Conservation (phyloP, 2,113 vertebrate genomes). For the Carlito syrichta region DNA sequence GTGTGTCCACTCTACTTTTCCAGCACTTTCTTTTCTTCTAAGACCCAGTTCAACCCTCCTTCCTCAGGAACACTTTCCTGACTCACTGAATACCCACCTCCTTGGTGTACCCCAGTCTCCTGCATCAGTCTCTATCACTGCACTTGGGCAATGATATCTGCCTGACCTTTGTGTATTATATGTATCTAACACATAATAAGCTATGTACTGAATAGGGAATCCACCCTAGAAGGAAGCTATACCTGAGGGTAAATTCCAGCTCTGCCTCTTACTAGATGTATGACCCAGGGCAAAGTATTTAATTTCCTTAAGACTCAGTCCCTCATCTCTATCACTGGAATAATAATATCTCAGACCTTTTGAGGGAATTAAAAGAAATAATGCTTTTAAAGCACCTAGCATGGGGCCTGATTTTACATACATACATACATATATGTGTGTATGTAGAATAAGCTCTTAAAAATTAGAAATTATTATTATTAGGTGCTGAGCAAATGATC, state of each 20-base stretch:
- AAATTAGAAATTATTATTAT: neutral
- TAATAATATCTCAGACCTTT: neutral
- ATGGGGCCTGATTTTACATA: neutral
- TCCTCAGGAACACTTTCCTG: neutral
- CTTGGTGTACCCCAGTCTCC: neutral
- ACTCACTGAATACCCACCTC: neutral
- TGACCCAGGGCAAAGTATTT: neutral
- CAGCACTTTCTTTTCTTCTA: neutral
- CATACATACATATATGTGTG: too few species aligned
- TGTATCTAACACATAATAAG: neutral
- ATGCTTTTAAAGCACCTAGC: neutral
- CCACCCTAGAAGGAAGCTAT: neutral
- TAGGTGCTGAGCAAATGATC: neutral
- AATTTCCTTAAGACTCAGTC: neutral
- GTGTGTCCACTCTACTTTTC: neutral
- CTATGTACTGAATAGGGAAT: neutral
- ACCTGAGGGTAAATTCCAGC: neutral
- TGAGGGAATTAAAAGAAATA: neutral
- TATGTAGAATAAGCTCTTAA: neutral
- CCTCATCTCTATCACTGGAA: neutral
- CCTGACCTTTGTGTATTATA: neutral
- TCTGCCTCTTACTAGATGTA: neutral
- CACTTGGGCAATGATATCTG: neutral
- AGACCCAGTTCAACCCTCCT: neutral
- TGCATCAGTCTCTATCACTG: neutral